phyloP scores from a whole-genome alignment of 2,797 vertebrate genomes.

The Pogoniulus pusillus region DNA sequence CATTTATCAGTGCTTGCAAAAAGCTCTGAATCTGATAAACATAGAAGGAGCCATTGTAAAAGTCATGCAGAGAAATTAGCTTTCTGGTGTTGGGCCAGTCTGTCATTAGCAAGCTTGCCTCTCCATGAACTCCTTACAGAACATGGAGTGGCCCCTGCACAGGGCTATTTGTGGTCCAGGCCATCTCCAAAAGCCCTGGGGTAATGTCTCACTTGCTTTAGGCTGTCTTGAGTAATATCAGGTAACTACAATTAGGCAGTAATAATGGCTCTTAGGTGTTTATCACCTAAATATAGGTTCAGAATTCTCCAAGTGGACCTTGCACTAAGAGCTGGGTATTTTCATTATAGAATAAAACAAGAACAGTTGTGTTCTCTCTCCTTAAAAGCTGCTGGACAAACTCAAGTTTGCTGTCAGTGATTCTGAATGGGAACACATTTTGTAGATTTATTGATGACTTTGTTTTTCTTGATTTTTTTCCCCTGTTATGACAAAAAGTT shows the following conservation, averaged over 20 bases:
- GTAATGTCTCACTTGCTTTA: background rate
- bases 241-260: background rate
- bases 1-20: conserved; percentile 7
- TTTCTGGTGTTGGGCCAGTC: background rate
- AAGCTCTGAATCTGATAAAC: background rate
- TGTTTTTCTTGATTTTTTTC: background rate
- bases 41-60: background rate
- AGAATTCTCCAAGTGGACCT: background rate
- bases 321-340: background rate
- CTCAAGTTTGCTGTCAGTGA: background rate
- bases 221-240: background rate
- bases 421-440: background rate
- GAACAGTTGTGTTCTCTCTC: background rate
- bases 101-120: no score
- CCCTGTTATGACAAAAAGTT: background rate
- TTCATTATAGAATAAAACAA: background rate
- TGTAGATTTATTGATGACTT: background rate
- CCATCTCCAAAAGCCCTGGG: background rate
- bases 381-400: background rate
- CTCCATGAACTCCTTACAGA: no score
- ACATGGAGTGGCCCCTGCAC: no score
- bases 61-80: background rate
- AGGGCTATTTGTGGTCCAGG: background rate
- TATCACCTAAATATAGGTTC: background rate
- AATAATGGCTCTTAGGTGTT: background rate